Percentiles rank a stretch among this genome's conserved stretches.
Evolutionary conservation across 2,113 vertebrate species (phyloP).

Genomic region (Enhydra lutris): DNA sequence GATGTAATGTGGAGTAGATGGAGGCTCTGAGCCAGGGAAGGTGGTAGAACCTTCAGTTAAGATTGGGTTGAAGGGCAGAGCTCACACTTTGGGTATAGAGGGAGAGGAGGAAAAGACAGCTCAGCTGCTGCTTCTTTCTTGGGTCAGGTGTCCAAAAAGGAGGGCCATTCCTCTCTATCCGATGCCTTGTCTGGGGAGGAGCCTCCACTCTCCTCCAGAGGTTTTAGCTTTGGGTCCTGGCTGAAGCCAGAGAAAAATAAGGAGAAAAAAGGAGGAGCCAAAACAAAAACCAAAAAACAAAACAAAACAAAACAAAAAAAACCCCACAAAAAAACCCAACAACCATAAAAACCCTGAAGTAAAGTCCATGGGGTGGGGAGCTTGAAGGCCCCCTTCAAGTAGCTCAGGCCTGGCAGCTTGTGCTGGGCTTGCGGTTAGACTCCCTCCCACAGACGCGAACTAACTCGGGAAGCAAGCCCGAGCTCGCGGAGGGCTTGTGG

Average conservation of each 20-base stretch:
- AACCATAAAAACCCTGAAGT: background rate
- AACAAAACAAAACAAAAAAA: no score
- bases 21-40: background rate
- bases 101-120: background rate
- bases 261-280: background rate
- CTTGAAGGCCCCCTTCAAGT: conserved; percentile 65
- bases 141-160: background rate
- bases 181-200: background rate
- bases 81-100: background rate
- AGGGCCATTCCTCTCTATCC: background rate
- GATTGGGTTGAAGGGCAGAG: background rate
- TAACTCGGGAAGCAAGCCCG: background rate
- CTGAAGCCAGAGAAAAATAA: conserved; percentile 37
- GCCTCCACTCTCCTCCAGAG: background rate
- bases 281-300: background rate
- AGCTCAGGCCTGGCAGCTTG: conserved; percentile 67
- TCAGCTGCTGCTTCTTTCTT: background rate
- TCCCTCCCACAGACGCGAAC: background rate
- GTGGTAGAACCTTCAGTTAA: background rate
- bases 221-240: conserved; percentile 25
- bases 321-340: no score
- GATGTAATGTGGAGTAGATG: background rate
- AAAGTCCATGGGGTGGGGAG: conserved; percentile 21
- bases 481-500: background rate
- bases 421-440: conserved; percentile 50